phyloP scores from a whole-genome alignment of 2,888 invertebrate genomes.

The Tachina grossa region DNA sequence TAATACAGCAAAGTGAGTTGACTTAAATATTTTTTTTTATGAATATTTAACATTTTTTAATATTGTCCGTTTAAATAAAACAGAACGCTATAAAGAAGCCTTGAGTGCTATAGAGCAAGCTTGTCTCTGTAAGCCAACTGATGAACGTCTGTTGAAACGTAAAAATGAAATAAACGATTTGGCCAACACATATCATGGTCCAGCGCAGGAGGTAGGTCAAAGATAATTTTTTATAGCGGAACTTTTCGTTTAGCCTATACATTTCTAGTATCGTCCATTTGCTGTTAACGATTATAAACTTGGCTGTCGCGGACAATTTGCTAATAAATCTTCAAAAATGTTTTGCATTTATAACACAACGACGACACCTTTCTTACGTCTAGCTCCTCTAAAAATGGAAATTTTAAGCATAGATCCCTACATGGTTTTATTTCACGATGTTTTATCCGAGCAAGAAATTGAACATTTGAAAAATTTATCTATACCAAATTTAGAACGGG shows the following conservation, averaged over 20 bases:
- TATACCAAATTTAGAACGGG: constrained; percentile 74
- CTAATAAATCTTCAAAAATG: constrained; percentile 63
- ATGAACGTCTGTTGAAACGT: constrained; percentile 72
- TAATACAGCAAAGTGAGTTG: constrained; percentile 75
- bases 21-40: not conserved
- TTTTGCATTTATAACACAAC: constrained; percentile 78
- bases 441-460: constrained; percentile 76
- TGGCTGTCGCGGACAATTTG: constrained; percentile 77
- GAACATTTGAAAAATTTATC: constrained; percentile 74
- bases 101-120: constrained; percentile 73
- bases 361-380: constrained; percentile 75
- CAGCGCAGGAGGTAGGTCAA: constrained; percentile 55
- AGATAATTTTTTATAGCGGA: no score
- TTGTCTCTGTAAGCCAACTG: constrained; percentile 65
- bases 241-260: no score
- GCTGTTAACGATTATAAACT: constrained; percentile 64
- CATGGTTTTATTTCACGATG: constrained; percentile 78
- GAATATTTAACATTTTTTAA: not conserved
- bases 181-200: constrained; percentile 22
- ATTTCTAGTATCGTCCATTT: constrained; percentile 29
- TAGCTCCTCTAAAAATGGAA: constrained; percentile 80
- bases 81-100: constrained; percentile 73
- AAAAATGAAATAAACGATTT: constrained; percentile 72
- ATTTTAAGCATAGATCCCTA: constrained; percentile 77
- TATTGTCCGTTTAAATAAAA: not conserved